Percentiles rank a stretch among this genome's conserved stretches.
Evolutionary conservation across 2,888 invertebrate genomes (phyloP).

Genomic region (Nemurella pictetii): DNA sequence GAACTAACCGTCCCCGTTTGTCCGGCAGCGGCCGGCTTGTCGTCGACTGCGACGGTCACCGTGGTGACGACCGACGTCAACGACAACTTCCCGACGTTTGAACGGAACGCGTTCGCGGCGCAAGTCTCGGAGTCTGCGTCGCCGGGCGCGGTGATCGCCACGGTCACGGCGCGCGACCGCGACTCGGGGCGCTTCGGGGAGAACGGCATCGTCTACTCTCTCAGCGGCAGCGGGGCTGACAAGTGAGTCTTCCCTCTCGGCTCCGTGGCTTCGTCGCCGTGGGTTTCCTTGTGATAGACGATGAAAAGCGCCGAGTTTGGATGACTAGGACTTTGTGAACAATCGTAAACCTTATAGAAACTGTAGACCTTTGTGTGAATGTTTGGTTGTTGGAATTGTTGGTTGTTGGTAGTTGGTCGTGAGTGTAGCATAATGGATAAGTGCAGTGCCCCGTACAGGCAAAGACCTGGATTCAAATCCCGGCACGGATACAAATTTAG

Average conservation of each 20-base stretch:
- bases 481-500: too few species aligned
- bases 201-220: constrained; percentile 79
- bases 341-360: too few species aligned
- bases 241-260: constrained; percentile 57
- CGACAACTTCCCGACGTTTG: constrained; percentile 83
- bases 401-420: too few species aligned
- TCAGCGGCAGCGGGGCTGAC: constrained; percentile 81
- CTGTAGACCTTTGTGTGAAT: too few species aligned
- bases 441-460: too few species aligned
- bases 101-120: constrained; percentile 72
- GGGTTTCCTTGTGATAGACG: too few species aligned
- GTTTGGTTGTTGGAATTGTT: too few species aligned
- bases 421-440: too few species aligned
- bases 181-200: constrained; percentile 83
- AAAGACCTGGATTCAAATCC: too few species aligned
- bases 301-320: too few species aligned
- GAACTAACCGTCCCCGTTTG: neutral
- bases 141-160: constrained; percentile 69
- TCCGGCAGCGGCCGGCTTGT: constrained; percentile 46
- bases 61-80: constrained; percentile 80
- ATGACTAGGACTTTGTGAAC: too few species aligned
- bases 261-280: too few species aligned
- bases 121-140: constrained; percentile 71
- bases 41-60: constrained; percentile 82
- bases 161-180: constrained; percentile 78